Evolutionary conservation across 2,888 invertebrate genomes (phyloP), one percentile per base, ranked within the genome.

Genomic region (Ephialtes manifestator): DNA sequence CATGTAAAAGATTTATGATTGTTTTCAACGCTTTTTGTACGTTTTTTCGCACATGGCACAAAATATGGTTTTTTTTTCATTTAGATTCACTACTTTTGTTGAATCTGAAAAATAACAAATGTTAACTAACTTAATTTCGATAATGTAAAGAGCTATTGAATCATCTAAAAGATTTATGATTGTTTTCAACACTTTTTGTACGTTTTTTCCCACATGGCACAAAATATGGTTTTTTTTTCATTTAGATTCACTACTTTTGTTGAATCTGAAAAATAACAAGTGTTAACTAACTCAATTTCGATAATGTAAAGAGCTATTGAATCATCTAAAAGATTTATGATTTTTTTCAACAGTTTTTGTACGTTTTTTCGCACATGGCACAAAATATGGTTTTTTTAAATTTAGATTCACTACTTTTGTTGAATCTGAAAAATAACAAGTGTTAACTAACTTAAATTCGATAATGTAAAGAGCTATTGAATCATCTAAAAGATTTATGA

Each of bases 101-200:
- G 24, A 24, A 24, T 24, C 24, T 24, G 24, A 24, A 24, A 24
- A 24, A 24, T 24, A 24, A 24, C 1, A 24, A 24, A 24, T 2
- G 24, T 24, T 24, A 2, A 2, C 2, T 24, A 24, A 24, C 24
- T 24, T 24, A 2, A 24, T 24, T 24, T 24, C 24, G 2, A 24
- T 24, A 24, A 24, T 24, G 2, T 24, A 24, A 24, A 24, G 24
- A 24, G 24, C 24, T 24, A 24, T 24, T 24, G 24, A 24, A 24
- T 24, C n/a, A n/a, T n/a, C n/a, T n/a, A n/a, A n/a, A 68, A 68
- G 68, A 68, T 68, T 68, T 4, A n/a, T 28, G 68, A 46, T 48
- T 11, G 11, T 48, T 48, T 28, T 28, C 68, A 48, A 20, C 48
- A 68, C 68, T 15, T 48, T 24, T 68, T 28, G 11, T 51, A 28